Conservation (phyloP, 2,113 vertebrate genomes). For the Uropsilus gracilis region DNA sequence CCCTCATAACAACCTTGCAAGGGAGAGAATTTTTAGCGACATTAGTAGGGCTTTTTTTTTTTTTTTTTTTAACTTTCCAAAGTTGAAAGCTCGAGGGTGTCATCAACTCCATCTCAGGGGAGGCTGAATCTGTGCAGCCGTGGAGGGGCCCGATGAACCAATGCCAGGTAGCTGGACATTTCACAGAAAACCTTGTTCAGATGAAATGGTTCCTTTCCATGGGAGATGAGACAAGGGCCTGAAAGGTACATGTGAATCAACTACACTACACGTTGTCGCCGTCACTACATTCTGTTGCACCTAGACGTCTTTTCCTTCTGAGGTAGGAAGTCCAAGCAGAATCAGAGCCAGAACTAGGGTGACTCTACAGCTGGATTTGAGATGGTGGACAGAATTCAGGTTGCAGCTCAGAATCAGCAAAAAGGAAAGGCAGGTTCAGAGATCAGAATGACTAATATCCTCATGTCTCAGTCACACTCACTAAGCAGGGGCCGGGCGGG, state of each 20-base stretch:
- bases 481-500: too few relatives aligned
- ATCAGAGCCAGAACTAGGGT: neutral
- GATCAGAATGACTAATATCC: slow-evolving; percentile 13
- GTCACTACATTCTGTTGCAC: slow-evolving; percentile 4
- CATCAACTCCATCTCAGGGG: neutral
- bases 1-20: slow-evolving; percentile 46
- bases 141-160: neutral
- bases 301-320: slow-evolving; percentile 29
- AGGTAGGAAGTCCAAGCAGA: neutral
- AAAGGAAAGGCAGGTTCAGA: neutral
- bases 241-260: neutral
- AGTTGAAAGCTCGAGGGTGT: slow-evolving; percentile 30
- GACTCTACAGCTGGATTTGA: neutral
- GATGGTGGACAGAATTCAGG: neutral
- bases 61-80: slow-evolving; percentile 45
- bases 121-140: neutral
- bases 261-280: neutral
- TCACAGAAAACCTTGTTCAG: neutral
- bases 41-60: neutral
- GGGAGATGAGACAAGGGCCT: neutral
- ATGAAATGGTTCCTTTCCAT: neutral
- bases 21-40: slow-evolving; percentile 44
- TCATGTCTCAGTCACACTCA: neutral
- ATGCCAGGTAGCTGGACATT: neutral
- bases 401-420: neutral